Evolutionary conservation across 2,888 invertebrate genomes (phyloP), one percentile per base, ranked within the genome.

Genomic region (Schizaphis graminum): DNA sequence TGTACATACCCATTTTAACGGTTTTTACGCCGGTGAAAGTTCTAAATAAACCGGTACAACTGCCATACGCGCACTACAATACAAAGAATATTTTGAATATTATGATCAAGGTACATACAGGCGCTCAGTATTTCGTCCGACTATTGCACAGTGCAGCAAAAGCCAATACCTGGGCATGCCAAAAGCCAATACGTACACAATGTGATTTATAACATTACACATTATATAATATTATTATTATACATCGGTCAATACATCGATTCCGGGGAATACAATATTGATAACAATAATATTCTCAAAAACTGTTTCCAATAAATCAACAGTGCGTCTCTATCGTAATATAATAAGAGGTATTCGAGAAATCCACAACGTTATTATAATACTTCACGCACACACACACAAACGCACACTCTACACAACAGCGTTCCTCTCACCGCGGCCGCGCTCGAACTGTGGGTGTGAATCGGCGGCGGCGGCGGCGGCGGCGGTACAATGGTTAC

Each of bases 221-320:
- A 21, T 53, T 21, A 53, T 21, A 21, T 77, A 21, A 0, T 77
- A 35, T 21, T 21, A 21, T 2, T 77, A 35, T 21, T 21, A 16
- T 77, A 77, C 77, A 35, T 21, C 0, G 35, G 77, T 35, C 35
- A 7, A 77, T 35, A 92, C 53, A 41, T 56, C 92, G 61, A 87
- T 92, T 92, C 87, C 88, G 67, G 49, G 67, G 92, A 92, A 92
- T 92, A 57, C 44, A 26, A 91, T 86, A 56, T 86, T 87, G 53
- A 88, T 13, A 67, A 67, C 35, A 77, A 77, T 35, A 77, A 77
- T 35, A 77, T 93, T 89, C 93, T 90, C 47, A 57, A 93, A 85
- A 93, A 93, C 61, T 21, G 93, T 85, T 93, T 57, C 93, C 89
- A 47, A 93, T 93, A 93, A 93, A 93, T 93, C 93, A 93, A 84